Evolutionary conservation across 2,113 vertebrate genomes (phyloP).

Genomic region (Vidua chalybeata): DNA sequence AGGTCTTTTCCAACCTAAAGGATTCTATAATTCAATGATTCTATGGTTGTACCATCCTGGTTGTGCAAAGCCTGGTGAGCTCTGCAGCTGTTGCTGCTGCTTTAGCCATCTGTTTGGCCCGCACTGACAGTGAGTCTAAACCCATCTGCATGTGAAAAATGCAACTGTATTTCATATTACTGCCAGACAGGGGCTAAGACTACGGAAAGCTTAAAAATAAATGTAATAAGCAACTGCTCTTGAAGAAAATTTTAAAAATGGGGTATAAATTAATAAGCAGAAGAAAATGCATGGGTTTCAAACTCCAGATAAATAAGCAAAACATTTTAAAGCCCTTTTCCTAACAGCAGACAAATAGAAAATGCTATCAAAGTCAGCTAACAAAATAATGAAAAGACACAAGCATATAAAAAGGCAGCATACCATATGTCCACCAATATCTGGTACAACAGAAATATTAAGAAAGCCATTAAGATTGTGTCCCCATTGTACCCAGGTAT

Average conservation of each 20-base stretch:
- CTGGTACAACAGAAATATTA: conserved; percentile 23
- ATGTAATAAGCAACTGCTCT: background rate
- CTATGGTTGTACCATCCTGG: background rate
- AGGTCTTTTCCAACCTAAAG: background rate
- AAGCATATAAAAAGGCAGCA: background rate
- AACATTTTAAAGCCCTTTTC: background rate
- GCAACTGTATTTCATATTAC: background rate
- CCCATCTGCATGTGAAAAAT: background rate
- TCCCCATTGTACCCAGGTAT: conserved; percentile 40
- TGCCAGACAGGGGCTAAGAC: background rate
- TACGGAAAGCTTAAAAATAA: background rate
- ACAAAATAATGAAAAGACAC: background rate
- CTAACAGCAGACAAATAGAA: conserved; percentile 2
- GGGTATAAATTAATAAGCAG: background rate
- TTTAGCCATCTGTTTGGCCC: background rate
- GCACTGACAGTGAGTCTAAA: background rate
- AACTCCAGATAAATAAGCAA: background rate
- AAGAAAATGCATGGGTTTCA: background rate
- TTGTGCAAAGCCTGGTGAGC: background rate
- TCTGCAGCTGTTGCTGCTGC: background rate
- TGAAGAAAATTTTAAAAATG: background rate
- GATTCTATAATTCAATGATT: background rate
- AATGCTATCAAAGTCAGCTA: background rate
- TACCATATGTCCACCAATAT: conserved; percentile 53
- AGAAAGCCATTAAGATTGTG: conserved; percentile 34